Evolutionary conservation across 2,888 invertebrate species (phyloP), one percentile per base, ranked within the genome.

Genomic region (Heteropelma amictum): DNA sequence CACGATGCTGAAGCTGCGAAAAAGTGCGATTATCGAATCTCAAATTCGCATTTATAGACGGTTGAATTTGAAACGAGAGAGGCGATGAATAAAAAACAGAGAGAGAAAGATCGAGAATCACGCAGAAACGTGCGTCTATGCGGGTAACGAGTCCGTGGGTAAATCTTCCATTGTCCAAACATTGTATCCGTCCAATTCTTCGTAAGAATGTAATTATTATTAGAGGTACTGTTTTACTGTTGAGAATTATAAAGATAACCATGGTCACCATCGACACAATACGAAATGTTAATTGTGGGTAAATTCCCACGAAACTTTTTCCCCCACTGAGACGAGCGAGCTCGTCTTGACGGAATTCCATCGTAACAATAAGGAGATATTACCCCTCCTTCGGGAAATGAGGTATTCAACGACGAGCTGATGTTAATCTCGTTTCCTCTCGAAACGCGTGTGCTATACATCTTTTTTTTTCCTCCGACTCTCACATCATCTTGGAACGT

Each of bases 221-320:
- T 84, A 79, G 71, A 72, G 68, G 74, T 71, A 75, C 80, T 82
- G 83, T 83, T 84, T 85, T 86, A 83, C 84, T 82, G 83, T 85
- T 85, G 86, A 83, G 86, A 84, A 86, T 84, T 85, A 84, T 85
- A 85, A 86, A 85, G 81, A 83, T 85, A 85, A 87, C 83, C 81
- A 82, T 86, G 82, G 85, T 85, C 83, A 84, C 83, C 83, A 85
- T 83, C 77, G 81, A 82, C 79, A 82, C 84, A 81, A 85, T 85
- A 81, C 73, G 80, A 80, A 84, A 76, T 86, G 81, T 88, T 89
- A 89, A 89, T 88, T 87, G 88, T 88, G 89, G 86, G 89, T 89
- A 88, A 89, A 86, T 89, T 89, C 88, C 86, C 89, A 89, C 83
- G 84, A 81, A 82, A 82, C 79, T 77, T 82, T 81, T 79, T 79